Percentiles rank a stretch among this genome's conserved stretches.
These are phyloP conservation scores for Tinea trinotella DNA, from an alignment of 2,888 invertebrate species.

Conservation along the genomic window DNA sequence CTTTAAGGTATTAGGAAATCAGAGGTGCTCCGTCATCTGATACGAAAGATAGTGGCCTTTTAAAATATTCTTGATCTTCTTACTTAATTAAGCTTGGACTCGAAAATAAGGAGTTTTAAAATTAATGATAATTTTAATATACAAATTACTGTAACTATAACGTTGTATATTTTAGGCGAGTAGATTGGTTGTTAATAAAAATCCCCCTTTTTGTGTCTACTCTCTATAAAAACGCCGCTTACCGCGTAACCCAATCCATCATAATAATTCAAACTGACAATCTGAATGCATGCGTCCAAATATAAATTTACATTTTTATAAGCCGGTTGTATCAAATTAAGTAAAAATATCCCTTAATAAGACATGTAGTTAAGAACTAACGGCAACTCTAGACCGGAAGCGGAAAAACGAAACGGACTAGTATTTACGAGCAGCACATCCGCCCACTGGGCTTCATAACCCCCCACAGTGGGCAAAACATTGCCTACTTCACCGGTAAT, in stretches of 20 bases:
- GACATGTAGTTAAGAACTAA: slow-evolving; percentile 56
- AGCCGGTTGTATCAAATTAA: slow-evolving; percentile 38
- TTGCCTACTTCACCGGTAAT: slow-evolving; percentile 5
- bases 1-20: slow-evolving; percentile 33
- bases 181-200: neutral
- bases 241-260: neutral
- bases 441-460: slow-evolving; percentile 24
- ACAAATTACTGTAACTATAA: too few species aligned
- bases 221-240: neutral
- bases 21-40: neutral
- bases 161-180: neutral
- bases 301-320: neutral
- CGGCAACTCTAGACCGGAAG: slow-evolving; percentile 56
- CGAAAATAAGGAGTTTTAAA: too few species aligned
- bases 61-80: neutral
- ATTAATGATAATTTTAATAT: too few species aligned
- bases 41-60: neutral
- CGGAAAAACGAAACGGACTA: slow-evolving; percentile 66
- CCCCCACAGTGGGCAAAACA: slow-evolving; percentile 13
- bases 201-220: neutral
- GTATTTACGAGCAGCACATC: slow-evolving; percentile 66
- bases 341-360: slow-evolving; percentile 52
- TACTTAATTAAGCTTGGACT: too few species aligned
- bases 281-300: neutral
- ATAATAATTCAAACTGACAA: neutral